Evolutionary conservation across 2,888 invertebrate species (phyloP).

Genomic region (Drosophila stalkeri): DNA sequence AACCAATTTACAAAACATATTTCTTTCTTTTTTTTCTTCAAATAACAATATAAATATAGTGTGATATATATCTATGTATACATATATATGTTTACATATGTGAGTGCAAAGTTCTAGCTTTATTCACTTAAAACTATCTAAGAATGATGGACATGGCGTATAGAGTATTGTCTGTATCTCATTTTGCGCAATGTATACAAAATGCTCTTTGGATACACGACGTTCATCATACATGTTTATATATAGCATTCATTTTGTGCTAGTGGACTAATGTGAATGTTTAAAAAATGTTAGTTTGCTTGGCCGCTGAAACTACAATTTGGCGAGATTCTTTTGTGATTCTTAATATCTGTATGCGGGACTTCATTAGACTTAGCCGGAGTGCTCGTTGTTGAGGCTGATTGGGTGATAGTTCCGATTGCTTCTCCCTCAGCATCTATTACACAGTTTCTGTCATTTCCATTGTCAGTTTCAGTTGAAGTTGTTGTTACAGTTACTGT

Average conservation of each 20-base stretch:
- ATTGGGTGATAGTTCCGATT: slow-evolving; percentile 1
- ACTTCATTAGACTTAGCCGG: slow-evolving; percentile 15
- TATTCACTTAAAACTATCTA: slow-evolving; percentile 25
- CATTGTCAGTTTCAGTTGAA: slow-evolving; percentile 31
- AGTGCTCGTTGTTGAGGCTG: slow-evolving; percentile 6
- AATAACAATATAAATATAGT: slow-evolving; percentile 4
- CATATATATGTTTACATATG: not conserved
- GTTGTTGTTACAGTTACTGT: not conserved
- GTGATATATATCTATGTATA: slow-evolving; percentile 1
- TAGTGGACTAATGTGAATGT: not conserved
- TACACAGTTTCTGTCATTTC: slow-evolving; percentile 22
- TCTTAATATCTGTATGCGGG: slow-evolving; percentile 29
- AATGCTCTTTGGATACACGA: not conserved
- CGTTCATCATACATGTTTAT: slow-evolving; percentile 1
- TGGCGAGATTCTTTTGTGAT: slow-evolving; percentile 58
- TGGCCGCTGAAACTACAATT: slow-evolving; percentile 52
- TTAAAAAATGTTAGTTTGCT: slow-evolving; percentile 44
- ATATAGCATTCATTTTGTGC: slow-evolving; percentile 3
- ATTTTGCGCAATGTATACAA: not conserved
- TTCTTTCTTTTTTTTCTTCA: not conserved
- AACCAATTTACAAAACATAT: slow-evolving; percentile 18
- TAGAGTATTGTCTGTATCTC: not conserved
- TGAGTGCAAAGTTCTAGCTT: slow-evolving; percentile 16
- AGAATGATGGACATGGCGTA: slow-evolving; percentile 15
- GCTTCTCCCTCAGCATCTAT: slow-evolving; percentile 4